These are phyloP conservation scores for Danaus chrysippus DNA, from an alignment of 2,888 invertebrate genomes.

Conservation along the genomic window DNA sequence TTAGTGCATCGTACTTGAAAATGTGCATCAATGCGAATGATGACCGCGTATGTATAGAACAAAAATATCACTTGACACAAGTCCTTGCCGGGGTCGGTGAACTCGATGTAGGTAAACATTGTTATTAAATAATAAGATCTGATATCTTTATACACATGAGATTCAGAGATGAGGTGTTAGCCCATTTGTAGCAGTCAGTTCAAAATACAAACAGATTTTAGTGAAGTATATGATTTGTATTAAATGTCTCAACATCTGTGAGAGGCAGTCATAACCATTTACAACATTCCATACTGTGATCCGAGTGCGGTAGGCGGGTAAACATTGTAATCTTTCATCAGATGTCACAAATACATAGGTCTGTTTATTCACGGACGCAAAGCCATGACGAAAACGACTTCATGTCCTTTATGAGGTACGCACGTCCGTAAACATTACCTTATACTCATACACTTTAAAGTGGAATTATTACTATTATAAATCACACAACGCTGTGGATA, in stretches of 20 bases:
- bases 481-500: not conserved
- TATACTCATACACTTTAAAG: constrained; percentile 34
- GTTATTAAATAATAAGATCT: constrained; percentile 17
- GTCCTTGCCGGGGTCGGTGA: constrained; percentile 70
- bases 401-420: constrained; percentile 49
- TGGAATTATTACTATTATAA: constrained; percentile 24
- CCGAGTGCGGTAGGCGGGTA: constrained; percentile 48
- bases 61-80: constrained; percentile 55
- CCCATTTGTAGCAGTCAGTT: constrained; percentile 3
- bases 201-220: constrained; percentile 7
- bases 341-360: constrained; percentile 63
- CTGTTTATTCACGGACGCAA: constrained; percentile 50
- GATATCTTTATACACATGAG: constrained; percentile 2
- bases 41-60: constrained; percentile 58
- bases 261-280: constrained; percentile 45
- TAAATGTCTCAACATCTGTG: constrained; percentile 60
- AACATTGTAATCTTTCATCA: constrained; percentile 70
- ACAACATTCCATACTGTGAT: constrained; percentile 41
- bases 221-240: constrained; percentile 41
- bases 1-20: constrained; percentile 70
- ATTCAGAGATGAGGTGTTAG: not conserved
- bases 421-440: constrained; percentile 45
- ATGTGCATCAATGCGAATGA: constrained; percentile 51
- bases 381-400: constrained; percentile 49
- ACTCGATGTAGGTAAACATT: constrained; percentile 56